Conservation (phyloP, 2,113 vertebrate species). For the Turnix velox region DNA sequence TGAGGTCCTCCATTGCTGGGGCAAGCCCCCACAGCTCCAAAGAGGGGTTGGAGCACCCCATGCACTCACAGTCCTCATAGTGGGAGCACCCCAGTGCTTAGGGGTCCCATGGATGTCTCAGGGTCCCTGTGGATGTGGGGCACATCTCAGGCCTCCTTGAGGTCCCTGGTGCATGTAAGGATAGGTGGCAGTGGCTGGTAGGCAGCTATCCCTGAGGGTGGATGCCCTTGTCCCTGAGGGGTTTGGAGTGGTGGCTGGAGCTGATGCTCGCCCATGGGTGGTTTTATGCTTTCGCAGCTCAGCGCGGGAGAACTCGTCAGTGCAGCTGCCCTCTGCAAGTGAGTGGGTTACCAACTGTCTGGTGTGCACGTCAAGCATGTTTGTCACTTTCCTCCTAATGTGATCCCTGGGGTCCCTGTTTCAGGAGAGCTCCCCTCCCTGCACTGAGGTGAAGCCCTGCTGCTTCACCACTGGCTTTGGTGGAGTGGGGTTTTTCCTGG, state of each 20-base stretch:
- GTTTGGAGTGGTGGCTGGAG: rapidly evolving
- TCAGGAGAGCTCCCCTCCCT: neutral
- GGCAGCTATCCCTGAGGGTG: rapidly evolving
- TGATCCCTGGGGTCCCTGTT: neutral
- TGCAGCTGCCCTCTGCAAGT: neutral
- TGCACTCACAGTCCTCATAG: rapidly evolving
- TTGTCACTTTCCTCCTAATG: neutral
- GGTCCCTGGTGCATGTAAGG: too few species aligned
- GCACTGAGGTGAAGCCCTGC: neutral
- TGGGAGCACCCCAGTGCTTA: rapidly evolving
- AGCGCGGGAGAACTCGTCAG: neutral
- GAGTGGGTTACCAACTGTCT: neutral
- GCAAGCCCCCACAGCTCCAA: neutral
- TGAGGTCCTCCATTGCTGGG: neutral
- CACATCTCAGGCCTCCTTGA: too few species aligned
- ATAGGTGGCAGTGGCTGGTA: rapidly evolving
- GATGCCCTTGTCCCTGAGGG: rapidly evolving
- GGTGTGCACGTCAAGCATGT: neutral
- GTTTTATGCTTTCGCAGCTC: rapidly evolving
- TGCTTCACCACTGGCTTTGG: neutral
- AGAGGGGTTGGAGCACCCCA: neutral
- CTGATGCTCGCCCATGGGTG: rapidly evolving
- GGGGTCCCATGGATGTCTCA: too few species aligned
- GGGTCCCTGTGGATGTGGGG: too few species aligned
- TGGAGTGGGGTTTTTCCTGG: neutral